Percentiles rank a stretch among this genome's conserved stretches.
phyloP scores from a whole-genome alignment of 2,113 vertebrate species.

The Gobius niger region DNA sequence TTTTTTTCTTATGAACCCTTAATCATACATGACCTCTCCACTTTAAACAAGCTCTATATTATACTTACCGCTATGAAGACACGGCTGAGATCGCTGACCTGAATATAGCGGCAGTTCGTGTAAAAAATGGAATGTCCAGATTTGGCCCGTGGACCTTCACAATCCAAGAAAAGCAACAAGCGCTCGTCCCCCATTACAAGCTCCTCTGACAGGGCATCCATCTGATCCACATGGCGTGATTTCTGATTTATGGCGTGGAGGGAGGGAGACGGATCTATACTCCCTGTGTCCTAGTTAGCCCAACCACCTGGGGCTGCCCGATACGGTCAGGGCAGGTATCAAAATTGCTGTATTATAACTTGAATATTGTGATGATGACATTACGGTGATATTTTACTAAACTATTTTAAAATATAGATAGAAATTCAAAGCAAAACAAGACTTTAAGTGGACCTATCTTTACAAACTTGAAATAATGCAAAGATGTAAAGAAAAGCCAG shows the following conservation, averaged over 20 bases:
- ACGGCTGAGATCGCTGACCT: background rate
- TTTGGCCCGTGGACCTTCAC: slow-evolving; percentile 12
- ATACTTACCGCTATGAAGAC: background rate
- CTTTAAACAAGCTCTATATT: background rate
- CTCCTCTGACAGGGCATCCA: slow-evolving; percentile 65
- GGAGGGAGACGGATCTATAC: slow-evolving; percentile 55
- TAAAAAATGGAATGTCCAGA: slow-evolving; percentile 2
- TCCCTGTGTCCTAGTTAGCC: slow-evolving; percentile 61
- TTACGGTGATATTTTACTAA: no score
- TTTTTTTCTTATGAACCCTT: background rate
- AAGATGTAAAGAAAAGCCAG: no score
- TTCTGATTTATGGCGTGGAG: slow-evolving; percentile 66
- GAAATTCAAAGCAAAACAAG: no score
- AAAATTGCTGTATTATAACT: no score
- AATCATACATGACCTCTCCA: background rate
- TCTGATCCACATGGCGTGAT: slow-evolving; percentile 69
- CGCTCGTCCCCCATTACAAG: slow-evolving; percentile 65
- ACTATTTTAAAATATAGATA: no score
- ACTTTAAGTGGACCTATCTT: no score
- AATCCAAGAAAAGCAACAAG: slow-evolving; percentile 38
- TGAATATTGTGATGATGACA: no score
- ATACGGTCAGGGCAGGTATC: no score
- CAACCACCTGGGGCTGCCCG: no score
- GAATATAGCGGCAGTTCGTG: slow-evolving; percentile 7
- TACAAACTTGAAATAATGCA: no score